Evolutionary conservation across 53 echinoderm and acorn worm genomes (phyloP).

Genomic region (Holothuria leucospilota): DNA sequence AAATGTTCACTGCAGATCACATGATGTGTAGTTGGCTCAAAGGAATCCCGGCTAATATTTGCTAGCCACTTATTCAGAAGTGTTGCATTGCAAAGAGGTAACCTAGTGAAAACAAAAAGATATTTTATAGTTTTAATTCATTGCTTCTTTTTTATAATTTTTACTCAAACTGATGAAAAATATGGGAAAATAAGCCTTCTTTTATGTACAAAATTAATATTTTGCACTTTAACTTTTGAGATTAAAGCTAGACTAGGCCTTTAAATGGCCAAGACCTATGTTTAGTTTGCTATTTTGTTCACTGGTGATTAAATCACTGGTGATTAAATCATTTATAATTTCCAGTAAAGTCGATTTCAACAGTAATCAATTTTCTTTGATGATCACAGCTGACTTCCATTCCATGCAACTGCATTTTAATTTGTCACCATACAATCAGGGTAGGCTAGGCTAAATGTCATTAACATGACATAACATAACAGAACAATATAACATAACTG

Average conservation of each 20-base stretch:
- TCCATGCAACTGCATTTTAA: constrained; percentile 11
- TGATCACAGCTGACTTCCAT: constrained; percentile 3
- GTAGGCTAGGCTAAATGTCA: constrained; percentile 30
- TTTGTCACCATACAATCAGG: not conserved
- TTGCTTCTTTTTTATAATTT: not conserved
- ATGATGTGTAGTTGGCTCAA: constrained; percentile 41
- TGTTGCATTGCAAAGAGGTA: constrained; percentile 53
- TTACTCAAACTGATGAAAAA: not conserved
- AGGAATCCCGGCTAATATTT: constrained; percentile 38
- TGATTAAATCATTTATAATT: not conserved
- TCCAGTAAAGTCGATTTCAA: not conserved
- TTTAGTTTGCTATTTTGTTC: constrained; percentile 27
- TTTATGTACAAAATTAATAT: not conserved
- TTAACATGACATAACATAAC: constrained; percentile 26
- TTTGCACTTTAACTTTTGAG: not conserved
- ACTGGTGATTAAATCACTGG: constrained; percentile 11
- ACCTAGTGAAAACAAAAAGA: not conserved
- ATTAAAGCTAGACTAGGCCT: no score
- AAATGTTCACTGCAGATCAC: constrained; percentile 65
- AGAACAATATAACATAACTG: constrained; percentile 24
- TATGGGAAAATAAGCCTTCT: not conserved
- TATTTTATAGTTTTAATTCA: not conserved
- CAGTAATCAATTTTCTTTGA: constrained; percentile 20
- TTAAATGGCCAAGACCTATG: not conserved
- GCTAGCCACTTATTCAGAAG: constrained; percentile 47